Evolutionary conservation across 2,888 invertebrate genomes (phyloP).

Genomic region (Rhingia rostrata): DNA sequence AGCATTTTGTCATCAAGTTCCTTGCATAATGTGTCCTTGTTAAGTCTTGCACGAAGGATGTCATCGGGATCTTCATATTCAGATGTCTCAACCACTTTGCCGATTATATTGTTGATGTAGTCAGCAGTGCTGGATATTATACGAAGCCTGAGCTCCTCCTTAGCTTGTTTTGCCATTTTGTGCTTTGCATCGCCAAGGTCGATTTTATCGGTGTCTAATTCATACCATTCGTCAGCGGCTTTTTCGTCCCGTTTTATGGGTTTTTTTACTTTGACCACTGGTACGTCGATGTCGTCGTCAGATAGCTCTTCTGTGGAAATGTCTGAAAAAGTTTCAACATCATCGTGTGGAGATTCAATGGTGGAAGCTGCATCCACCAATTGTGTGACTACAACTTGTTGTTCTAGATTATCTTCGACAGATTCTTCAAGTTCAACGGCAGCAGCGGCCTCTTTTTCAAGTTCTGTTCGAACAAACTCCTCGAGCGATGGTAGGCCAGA

Average conservation of each 20-base stretch:
- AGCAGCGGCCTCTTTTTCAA: slow-evolving; percentile 19
- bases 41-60: slow-evolving; percentile 72
- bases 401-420: not conserved
- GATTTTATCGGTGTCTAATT: slow-evolving; percentile 22
- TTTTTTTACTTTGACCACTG: slow-evolving; percentile 22
- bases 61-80: slow-evolving; percentile 69
- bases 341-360: not conserved
- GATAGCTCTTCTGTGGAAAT: not conserved
- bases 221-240: slow-evolving; percentile 11
- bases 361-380: not conserved
- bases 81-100: slow-evolving; percentile 61
- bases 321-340: not conserved
- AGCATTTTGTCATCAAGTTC: slow-evolving; percentile 43
- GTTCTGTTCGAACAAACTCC: slow-evolving; percentile 19
- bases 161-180: slow-evolving; percentile 1
- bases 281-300: slow-evolving; percentile 44
- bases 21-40: slow-evolving; percentile 75
- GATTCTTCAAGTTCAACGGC: slow-evolving; percentile 5
- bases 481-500: slow-evolving; percentile 35
- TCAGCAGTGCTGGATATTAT: slow-evolving; percentile 31
- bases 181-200: slow-evolving; percentile 30
- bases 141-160: not conserved
- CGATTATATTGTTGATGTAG: slow-evolving; percentile 75
- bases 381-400: not conserved
- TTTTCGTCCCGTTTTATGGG: slow-evolving; percentile 10